phyloP scores from a whole-genome alignment of 2,888 invertebrate species.

The Apoda limacodes region DNA sequence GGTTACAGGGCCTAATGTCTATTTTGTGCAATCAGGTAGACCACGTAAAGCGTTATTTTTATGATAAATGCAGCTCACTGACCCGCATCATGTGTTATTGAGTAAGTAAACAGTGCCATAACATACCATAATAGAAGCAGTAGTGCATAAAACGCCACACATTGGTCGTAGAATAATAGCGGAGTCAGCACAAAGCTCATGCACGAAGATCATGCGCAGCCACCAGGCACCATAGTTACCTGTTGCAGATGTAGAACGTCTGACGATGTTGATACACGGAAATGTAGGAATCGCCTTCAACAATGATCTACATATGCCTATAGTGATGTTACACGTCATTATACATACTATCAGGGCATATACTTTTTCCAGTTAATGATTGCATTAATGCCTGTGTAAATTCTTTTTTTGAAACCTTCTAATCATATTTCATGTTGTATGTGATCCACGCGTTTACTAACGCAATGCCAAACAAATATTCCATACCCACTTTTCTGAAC shows the following conservation, averaged over 20 bases:
- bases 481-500: constrained; percentile 13
- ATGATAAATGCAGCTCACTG: constrained; percentile 6
- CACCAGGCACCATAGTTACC: constrained; percentile 12
- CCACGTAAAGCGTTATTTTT: constrained; percentile 5
- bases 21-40: constrained; percentile 6
- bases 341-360: constrained; percentile 10
- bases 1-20: constrained; percentile 4
- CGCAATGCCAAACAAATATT: constrained; percentile 12
- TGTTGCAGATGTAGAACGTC: constrained; percentile 14
- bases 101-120: constrained; percentile 14
- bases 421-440: constrained; percentile 9
- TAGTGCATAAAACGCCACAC: constrained; percentile 12
- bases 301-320: constrained; percentile 12
- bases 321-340: constrained; percentile 11
- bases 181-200: constrained; percentile 10
- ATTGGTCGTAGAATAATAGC: constrained; percentile 1
- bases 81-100: constrained; percentile 11
- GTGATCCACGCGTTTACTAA: constrained; percentile 14
- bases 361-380: constrained; percentile 10
- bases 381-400: constrained; percentile 14
- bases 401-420: constrained; percentile 10
- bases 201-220: constrained; percentile 12
- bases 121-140: constrained; percentile 13
- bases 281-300: constrained; percentile 13
- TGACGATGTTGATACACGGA: constrained; percentile 12